Evolutionary conservation across 2,888 invertebrate species (phyloP).

Genomic region (Platycheirus rosarum): DNA sequence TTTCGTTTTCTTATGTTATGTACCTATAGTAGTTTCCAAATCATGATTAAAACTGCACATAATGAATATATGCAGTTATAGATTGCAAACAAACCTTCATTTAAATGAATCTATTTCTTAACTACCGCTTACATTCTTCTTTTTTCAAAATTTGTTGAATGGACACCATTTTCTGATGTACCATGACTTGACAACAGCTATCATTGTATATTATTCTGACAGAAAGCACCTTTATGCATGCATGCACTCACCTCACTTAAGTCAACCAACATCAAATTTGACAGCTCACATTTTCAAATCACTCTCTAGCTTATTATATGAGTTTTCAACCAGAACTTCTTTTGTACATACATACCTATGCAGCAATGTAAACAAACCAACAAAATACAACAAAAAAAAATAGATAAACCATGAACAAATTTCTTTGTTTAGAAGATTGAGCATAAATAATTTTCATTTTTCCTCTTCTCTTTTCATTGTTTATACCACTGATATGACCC

Average conservation of each 20-base stretch:
- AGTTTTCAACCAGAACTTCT: slow-evolving; percentile 40
- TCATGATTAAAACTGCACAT: no score
- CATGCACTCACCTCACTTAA: slow-evolving; percentile 36
- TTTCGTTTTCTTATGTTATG: no score
- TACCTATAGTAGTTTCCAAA: no score
- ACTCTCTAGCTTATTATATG: slow-evolving; percentile 43
- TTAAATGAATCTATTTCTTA: no score
- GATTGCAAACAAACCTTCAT: no score
- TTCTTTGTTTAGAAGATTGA: slow-evolving; percentile 68
- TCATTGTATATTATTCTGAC: slow-evolving; percentile 41
- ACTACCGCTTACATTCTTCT: no score
- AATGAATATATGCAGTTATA: no score
- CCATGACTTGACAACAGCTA: slow-evolving; percentile 48
- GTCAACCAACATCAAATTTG: slow-evolving; percentile 57
- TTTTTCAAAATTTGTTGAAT: no score
- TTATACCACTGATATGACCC: slow-evolving; percentile 69
- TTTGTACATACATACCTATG: background rate
- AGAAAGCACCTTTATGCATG: slow-evolving; percentile 49
- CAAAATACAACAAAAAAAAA: no score
- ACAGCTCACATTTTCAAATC: slow-evolving; percentile 61
- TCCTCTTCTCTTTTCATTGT: slow-evolving; percentile 36
- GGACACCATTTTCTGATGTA: slow-evolving; percentile 13
- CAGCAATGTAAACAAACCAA: slow-evolving; percentile 3
- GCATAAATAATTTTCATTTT: slow-evolving; percentile 65
- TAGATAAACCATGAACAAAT: slow-evolving; percentile 25